Evolutionary conservation across 2,113 vertebrate genomes (phyloP).

Genomic region (Martes martes): DNA sequence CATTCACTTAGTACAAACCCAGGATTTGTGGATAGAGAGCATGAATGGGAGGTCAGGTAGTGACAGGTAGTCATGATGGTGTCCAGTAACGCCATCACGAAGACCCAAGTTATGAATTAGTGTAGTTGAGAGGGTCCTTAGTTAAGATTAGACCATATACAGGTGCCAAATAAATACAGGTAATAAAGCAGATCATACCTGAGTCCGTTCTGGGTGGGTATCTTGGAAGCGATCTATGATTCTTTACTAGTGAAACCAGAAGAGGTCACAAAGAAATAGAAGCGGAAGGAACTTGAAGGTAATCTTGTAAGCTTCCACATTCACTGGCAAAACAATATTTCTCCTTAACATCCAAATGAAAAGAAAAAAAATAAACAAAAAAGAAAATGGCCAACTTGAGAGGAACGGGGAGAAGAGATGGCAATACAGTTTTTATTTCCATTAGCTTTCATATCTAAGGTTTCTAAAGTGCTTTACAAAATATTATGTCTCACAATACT

Average conservation of each 20-base stretch:
- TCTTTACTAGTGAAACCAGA: neutral
- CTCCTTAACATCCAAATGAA: constrained; percentile 18
- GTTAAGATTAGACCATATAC: neutral
- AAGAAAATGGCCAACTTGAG: constrained; percentile 47
- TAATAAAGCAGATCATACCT: neutral
- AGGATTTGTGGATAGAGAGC: neutral
- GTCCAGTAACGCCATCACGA: neutral
- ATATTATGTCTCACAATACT: constrained; percentile 32
- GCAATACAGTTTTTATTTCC: constrained; percentile 43
- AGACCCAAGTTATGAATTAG: neutral
- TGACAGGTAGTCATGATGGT: neutral
- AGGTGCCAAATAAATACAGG: neutral
- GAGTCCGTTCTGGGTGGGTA: neutral
- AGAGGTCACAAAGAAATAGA: neutral
- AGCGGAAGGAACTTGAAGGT: neutral
- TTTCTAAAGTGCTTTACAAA: constrained; percentile 63
- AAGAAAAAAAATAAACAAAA: neutral
- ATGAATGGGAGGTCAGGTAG: neutral
- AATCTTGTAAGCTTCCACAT: constrained; percentile 2
- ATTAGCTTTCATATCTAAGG: constrained; percentile 36
- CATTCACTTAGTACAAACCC: neutral
- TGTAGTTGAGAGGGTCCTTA: neutral
- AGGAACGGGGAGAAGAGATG: neutral
- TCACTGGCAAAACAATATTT: constrained; percentile 38
- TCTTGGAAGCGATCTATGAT: neutral